Base-by-base conservation (phyloP, 2,797 vertebrate species). In the Austrolebias charrua region DNA sequence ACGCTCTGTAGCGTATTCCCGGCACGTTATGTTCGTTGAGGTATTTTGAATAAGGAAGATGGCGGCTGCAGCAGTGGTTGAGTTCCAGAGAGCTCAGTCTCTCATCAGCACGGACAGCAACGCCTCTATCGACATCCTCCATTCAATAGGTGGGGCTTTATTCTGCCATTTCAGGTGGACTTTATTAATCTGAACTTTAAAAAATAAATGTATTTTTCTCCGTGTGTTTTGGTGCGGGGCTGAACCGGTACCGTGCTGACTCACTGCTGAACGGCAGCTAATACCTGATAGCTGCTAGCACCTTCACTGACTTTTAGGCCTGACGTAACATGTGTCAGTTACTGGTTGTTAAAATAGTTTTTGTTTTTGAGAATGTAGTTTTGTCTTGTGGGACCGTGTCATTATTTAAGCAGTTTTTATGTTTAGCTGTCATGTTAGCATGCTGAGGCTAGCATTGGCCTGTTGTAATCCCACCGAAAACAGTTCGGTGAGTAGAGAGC, bases 1-100 rank as follows among this genome's bases (percentile, higher is more conserved):
- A 55, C 75, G 68, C 63, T 35, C 56, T 13, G 75, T 60, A 79
- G 76, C 85, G 86, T 83, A 54, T 53, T 62, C 53, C 18, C 9
- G 1, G 42, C 67, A 82, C 86, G 86, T 83, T 66, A 48, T 80
- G 85, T 82, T 86, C 90, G 89, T 89, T 88, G 86, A 85, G 56
- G 87, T 82, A 90, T 92, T 94, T 94, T 93, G 94, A 94, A 94
- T 93, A 92, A 91, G 91, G 91, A 97, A 97, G 94, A 97, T 96
- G 96, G 96, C 95, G 94, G 94, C 95, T 81, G 96, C 95, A 94
- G 96, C 96, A 74, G 95, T 95, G 89, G 94, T 98, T 86, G 97
- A 98, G 84, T 97, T 98, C 86, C 95, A 97, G 95, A 95, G 96
- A 90, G 96, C 96, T 16, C 96, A 98, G 94, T 97, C 96, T 90